Base-by-base conservation (phyloP, 2,797 vertebrate species). In the Crenichthys baileyi region DNA sequence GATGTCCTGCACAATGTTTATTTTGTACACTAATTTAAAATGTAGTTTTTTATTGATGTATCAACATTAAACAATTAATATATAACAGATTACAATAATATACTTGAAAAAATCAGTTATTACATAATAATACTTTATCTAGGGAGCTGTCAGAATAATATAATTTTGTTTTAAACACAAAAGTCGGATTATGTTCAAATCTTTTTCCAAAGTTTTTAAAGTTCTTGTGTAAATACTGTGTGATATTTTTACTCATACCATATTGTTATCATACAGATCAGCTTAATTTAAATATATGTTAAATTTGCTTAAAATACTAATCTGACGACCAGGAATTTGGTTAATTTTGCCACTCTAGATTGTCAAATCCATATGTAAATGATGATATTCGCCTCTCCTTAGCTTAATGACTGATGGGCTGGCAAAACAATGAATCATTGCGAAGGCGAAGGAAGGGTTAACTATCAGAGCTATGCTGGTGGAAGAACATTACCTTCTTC, bases 401-500 rank as follows among this genome's bases (percentile, higher is more conserved):
- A 84, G 74, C 85, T 76, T 70, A 70, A 63, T 89, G 88, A 94
- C 79, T 93, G 89, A 93, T 94, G 89, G 85, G 80, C 81, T 79
- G 75, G 85, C 90, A 81, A 90, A 65, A 65, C 61, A 93, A 84
- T 72, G 79, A 91, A 92, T 93, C 87, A 84, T 79, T 86, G 90
- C 85, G 2, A 48, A 8, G 56, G 83, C 75, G 79, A 79, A 79
- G 81, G 80, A 81, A 77, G 79, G 78, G 83, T 85, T 83, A 75
- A 83, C 86, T 77, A 76, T 91, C 83, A 79, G 76, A 88, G 85
- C 85, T 86, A 80, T 70, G 83, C 84, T 83, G 81, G 79, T 55
- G 78, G 81, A 84, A 61, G 81, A 87, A 91, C 90, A 91, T 95
- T 93, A 92, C 86, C 85, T 79, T 86, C 79, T 85, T 88, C 85